phyloP scores from a whole-genome alignment of 2,113 vertebrate genomes.

The Ceratotherium simum region DNA sequence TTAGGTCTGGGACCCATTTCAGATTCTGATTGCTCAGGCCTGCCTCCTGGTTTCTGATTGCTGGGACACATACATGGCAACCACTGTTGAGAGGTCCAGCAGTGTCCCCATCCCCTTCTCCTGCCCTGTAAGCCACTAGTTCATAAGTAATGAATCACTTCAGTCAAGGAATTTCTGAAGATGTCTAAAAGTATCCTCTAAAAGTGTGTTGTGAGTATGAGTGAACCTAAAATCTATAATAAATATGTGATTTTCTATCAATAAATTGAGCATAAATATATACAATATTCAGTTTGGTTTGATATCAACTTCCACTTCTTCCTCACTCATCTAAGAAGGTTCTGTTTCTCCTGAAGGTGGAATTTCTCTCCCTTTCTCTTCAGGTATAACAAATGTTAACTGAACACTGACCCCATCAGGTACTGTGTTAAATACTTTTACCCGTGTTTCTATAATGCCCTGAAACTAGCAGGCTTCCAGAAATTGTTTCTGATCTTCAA shows the following conservation, averaged over 20 bases:
- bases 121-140: not conserved
- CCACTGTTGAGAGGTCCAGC: not conserved
- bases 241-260: not conserved
- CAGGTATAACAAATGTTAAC: not conserved
- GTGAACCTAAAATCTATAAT: not conserved
- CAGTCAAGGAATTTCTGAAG: not conserved
- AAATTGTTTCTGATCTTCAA: conserved; percentile 1
- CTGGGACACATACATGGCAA: not conserved
- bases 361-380: not conserved
- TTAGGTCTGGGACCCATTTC: not conserved
- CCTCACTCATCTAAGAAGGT: not conserved
- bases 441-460: not conserved
- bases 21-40: not conserved
- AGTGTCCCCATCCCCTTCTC: not conserved
- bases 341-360: not conserved
- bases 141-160: not conserved
- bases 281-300: not conserved
- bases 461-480: not conserved
- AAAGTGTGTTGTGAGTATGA: not conserved
- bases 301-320: not conserved
- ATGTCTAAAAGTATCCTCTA: conserved; percentile 21
- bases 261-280: not conserved
- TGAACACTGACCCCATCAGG: not conserved
- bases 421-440: not conserved
- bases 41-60: not conserved